These are phyloP conservation scores for Chromoteleia sp. DNA, from an alignment of 2,888 invertebrate genomes.

Conservation along the genomic window DNA sequence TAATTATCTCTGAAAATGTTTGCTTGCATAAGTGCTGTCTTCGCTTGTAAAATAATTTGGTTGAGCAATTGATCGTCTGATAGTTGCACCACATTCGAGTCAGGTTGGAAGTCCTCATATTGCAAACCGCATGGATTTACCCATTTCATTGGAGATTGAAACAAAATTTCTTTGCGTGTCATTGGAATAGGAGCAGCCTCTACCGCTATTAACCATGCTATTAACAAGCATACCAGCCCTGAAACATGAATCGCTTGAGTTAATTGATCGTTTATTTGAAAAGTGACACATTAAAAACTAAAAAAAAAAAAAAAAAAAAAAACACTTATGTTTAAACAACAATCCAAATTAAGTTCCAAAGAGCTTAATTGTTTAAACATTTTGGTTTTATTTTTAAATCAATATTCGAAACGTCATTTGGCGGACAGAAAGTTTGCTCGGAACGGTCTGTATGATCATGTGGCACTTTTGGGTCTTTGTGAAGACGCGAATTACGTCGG, in stretches of 20 bases:
- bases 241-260: constrained; percentile 68
- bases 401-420: constrained; percentile 73
- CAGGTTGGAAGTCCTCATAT: constrained; percentile 79
- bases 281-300: too few species aligned
- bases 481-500: constrained; percentile 76
- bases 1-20: constrained; percentile 84
- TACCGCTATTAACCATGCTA: constrained; percentile 79
- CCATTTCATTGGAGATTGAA: constrained; percentile 85
- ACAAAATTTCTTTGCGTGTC: constrained; percentile 78
- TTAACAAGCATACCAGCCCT: constrained; percentile 82
- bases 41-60: constrained; percentile 84
- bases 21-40: constrained; percentile 84
- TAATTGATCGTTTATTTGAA: too few species aligned
- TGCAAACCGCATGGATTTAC: constrained; percentile 85
- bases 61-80: constrained; percentile 83
- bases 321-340: too few species aligned
- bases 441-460: constrained; percentile 79
- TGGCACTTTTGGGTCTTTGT: constrained; percentile 77
- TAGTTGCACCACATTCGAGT: constrained; percentile 79
- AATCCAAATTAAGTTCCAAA: too few species aligned
- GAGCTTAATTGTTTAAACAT: background rate
- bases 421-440: constrained; percentile 74
- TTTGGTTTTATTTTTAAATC: constrained; percentile 40
- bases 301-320: background rate
- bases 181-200: constrained; percentile 81